Evolutionary conservation across 1,140 invertebrate genomes (phyloP), one percentile per base, ranked within the genome.

Genomic region (Holcopasites calliopsidis): DNA sequence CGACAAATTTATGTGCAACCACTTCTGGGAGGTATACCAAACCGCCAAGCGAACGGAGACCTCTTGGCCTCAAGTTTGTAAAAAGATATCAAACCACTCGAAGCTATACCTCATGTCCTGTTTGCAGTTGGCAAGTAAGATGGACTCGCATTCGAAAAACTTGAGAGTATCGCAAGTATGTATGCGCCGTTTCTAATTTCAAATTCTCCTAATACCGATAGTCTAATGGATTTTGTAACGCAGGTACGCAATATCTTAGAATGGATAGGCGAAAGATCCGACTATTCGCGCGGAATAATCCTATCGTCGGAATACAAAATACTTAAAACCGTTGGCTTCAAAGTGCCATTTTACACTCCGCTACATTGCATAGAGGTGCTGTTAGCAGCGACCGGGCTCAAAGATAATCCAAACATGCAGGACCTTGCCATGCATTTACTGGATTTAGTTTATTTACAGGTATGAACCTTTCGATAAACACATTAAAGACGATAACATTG

Each of bases 51-150:
- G 31, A 0, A 50, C 60, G 18, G 66, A 79, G 21, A 21, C 11
- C 16, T 31, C 47, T 10, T 85, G 80, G 79, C 60, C 70, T 5
- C 54, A 77, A 58, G 52, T 78, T 16, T 54, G 54, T 68, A 74
- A 82, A 7, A 78, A 62, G 33, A 75, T 80, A 40, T 73, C 83
- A 44, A 73, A 60, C 49, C 44, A 85, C 57, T 40, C 77, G 16
- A 84, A 82, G 78, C 28, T 88, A 54, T 72, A 86, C 70, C 77
- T 89, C 13, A 68, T 90, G 64, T 86, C 83, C 5, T 89, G 88
- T 44, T 85, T 90, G 57, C 88, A 90, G 57, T 73, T 90, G 49
- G 88, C 88, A 5, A 86, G 84, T 68, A 90, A 90, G 85, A 82
- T 90, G 68, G 85, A 89, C 28, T 87, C 85, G 49, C 66, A 84